Conservation (phyloP, 2,888 invertebrate species). For the Glaucopsyche alexis region DNA sequence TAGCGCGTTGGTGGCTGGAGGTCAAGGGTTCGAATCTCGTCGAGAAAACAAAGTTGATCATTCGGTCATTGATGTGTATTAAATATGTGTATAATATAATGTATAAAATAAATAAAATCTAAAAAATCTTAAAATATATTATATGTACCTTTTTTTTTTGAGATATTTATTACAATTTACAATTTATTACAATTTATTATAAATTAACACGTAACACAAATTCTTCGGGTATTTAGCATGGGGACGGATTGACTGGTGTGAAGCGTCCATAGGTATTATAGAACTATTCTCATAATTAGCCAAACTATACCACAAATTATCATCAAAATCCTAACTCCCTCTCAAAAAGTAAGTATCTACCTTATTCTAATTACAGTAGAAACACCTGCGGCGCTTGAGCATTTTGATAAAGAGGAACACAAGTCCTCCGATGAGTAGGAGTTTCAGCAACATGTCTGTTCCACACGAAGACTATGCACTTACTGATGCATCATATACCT, state of each 20-base stretch:
- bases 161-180: too few relatives aligned
- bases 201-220: too few relatives aligned
- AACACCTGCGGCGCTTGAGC: constrained; percentile 52
- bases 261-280: neutral
- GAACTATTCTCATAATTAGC: too few relatives aligned
- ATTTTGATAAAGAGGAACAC: constrained; percentile 66
- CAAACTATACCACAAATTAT: neutral
- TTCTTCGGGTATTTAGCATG: too few relatives aligned
- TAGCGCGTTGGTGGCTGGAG: too few relatives aligned
- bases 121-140: too few relatives aligned
- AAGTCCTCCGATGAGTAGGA: constrained; percentile 62
- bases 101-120: too few relatives aligned
- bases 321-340: neutral
- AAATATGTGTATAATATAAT: too few relatives aligned
- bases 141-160: too few relatives aligned
- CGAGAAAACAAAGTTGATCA: too few relatives aligned
- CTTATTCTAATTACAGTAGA: constrained; percentile 49
- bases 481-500: constrained; percentile 44
- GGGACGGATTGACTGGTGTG: neutral
- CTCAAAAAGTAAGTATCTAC: constrained; percentile 27
- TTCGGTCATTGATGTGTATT: neutral
- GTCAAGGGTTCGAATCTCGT: too few relatives aligned
- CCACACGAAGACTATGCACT: constrained; percentile 40
- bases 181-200: too few relatives aligned
- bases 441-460: constrained; percentile 63